Conservation (phyloP, 2,888 invertebrate species). For the Sphaerophoria taeniata region DNA sequence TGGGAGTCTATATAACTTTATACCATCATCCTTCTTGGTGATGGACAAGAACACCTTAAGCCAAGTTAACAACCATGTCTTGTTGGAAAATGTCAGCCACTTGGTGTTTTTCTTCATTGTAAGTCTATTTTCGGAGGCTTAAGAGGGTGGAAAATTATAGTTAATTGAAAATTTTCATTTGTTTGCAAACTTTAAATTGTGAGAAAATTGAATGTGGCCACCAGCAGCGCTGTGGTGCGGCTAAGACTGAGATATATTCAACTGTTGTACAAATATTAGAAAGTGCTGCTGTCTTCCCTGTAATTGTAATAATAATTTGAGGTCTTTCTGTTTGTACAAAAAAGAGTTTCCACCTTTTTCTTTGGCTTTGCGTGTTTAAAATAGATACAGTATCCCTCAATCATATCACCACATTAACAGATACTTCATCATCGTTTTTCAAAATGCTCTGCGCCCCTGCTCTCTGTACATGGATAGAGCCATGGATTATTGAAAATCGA, state of each 20-base stretch:
- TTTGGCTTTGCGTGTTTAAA: constrained; percentile 19
- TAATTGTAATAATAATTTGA: constrained; percentile 39
- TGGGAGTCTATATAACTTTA: constrained; percentile 37
- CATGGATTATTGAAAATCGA: constrained; percentile 52
- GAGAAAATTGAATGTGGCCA: constrained; percentile 60
- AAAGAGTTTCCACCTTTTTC: background rate
- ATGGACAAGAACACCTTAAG: background rate
- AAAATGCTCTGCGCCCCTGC: background rate
- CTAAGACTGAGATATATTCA: background rate
- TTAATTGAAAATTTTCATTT: constrained; percentile 67
- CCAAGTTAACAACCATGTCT: constrained; percentile 38
- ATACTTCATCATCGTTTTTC: constrained; percentile 69
- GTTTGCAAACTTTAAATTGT: constrained; percentile 72
- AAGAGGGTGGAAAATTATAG: constrained; percentile 44
- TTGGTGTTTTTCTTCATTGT: background rate
- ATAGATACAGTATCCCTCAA: constrained; percentile 17
- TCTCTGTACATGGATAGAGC: background rate
- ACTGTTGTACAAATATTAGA: constrained; percentile 22
- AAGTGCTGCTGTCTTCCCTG: constrained; percentile 58
- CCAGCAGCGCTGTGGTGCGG: constrained; percentile 43
- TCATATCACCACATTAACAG: constrained; percentile 57
- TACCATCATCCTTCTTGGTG: background rate
- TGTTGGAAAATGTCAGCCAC: constrained; percentile 54
- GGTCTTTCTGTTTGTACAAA: background rate
- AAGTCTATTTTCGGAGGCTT: background rate